Evolutionary conservation across 2,797 vertebrate genomes (phyloP), one percentile per base, ranked within the genome.

Genomic region (Macropus fuliginosus): DNA sequence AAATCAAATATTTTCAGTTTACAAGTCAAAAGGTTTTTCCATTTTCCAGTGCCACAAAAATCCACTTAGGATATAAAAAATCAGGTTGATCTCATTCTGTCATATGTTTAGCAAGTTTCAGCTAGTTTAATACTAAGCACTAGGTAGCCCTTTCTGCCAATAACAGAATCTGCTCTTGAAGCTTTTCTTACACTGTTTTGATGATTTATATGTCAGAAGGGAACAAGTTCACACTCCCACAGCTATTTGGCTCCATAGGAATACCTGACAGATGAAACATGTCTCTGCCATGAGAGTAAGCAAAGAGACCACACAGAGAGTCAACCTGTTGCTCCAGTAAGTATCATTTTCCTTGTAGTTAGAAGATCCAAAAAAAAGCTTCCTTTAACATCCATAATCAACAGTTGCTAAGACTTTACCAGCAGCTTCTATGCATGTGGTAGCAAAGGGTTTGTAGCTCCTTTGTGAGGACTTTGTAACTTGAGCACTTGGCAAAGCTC

Each of bases 1-100:
- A 96, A 96, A 93, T 96, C 56, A 87, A 97, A 96, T 31, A 94
- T 40, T 31, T 21, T 95, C 56, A 91, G 16, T 95, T 97, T 96
- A 96, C 56, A 95, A 94, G 59, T 94, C 66, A 96, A 95, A 93
- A 95, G 55, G 90, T 95, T 92, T 93, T 8, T n/a, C 31, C 5
- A 91, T 14, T 56, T 56, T 46, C 54, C 52, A 90, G 10, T 91
- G 57, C 21, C 90, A 93, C 91, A 96, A 97, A 95, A 52, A 92
- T 8, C 94, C 54, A 90, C 29, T n/a, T 91, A 91, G 92, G 91
- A 59, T 92, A 74, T 34, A 0, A 56, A 93, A 92, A 81, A 54
- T 31, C 0, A 56, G 5, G 24, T 50, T 89, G 52, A 66, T 94
- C 54, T 46, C 93, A 92, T 90, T 94, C 90, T 24, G 10, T 66